Evolutionary conservation across 2,888 invertebrate genomes (phyloP).

Genomic region (Drosophila merina): DNA sequence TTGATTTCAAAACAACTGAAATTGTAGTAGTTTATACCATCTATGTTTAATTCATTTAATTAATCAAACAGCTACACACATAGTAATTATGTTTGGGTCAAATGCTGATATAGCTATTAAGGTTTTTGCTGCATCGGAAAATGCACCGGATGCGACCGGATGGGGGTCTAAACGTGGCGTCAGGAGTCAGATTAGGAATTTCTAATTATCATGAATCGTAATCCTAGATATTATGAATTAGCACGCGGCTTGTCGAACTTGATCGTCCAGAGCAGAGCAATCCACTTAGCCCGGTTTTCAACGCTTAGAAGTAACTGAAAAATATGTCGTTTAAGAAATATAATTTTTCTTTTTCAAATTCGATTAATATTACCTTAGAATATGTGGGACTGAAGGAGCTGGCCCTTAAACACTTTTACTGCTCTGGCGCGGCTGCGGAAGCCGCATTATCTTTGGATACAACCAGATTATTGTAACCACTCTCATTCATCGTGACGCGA

Average conservation of each 20-base stretch:
- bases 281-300: conserved; percentile 8
- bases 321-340: background rate
- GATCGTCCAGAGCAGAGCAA: background rate
- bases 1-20: background rate
- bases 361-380: conserved; percentile 7
- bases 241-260: conserved; percentile 19
- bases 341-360: too few species aligned
- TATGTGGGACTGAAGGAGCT: conserved; percentile 4
- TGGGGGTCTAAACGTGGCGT: background rate
- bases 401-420: conserved; percentile 14
- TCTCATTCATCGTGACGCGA: conserved; percentile 78
- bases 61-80: conserved; percentile 28
- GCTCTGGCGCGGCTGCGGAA: conserved; percentile 18
- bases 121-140: conserved; percentile 1
- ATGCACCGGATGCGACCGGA: background rate
- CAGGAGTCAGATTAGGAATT: background rate
- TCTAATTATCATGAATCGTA: background rate
- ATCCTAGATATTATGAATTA: conserved; percentile 27
- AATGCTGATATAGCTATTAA: conserved; percentile 9
- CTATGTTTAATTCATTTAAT: conserved; percentile 28
- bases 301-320: conserved; percentile 31
- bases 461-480: conserved; percentile 70
- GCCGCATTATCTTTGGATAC: conserved; percentile 49
- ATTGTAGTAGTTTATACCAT: conserved; percentile 9
- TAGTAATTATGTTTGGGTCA: conserved; percentile 17